Percentiles rank a stretch among this genome's conserved stretches.
These are phyloP conservation scores for Ctenicera cuprea DNA, from an alignment of 2,888 invertebrate species.

Conservation along the genomic window DNA sequence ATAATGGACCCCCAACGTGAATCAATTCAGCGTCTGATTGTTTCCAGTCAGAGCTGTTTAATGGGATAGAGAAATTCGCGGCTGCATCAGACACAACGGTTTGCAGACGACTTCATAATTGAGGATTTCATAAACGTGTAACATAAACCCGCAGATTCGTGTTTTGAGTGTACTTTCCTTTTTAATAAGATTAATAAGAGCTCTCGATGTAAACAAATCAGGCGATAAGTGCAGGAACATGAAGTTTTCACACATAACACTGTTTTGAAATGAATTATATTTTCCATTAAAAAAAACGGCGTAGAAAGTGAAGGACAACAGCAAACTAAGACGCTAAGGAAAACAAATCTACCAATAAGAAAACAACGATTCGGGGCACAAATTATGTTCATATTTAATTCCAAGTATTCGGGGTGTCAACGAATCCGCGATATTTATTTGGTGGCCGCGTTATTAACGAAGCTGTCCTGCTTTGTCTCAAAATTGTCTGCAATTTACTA, in stretches of 20 bases:
- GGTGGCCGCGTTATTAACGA: conserved; percentile 57
- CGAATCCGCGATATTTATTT: conserved; percentile 56
- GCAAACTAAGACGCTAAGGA: neutral
- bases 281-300: too few species aligned
- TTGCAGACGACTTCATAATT: conserved; percentile 68
- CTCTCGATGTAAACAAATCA: too few species aligned
- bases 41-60: conserved; percentile 72
- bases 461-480: conserved; percentile 54
- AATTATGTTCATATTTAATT: conserved; percentile 50
- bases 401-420: conserved; percentile 50
- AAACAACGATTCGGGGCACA: conserved; percentile 13
- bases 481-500: conserved; percentile 60
- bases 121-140: conserved; percentile 59
- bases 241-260: too few species aligned
- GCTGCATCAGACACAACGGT: conserved; percentile 67
- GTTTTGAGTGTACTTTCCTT: neutral
- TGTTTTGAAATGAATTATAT: too few species aligned
- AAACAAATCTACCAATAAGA: neutral
- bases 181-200: too few species aligned
- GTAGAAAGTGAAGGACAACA: neutral
- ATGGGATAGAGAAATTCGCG: conserved; percentile 65
- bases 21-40: conserved; percentile 73
- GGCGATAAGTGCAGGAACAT: too few species aligned
- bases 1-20: conserved; percentile 73
- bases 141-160: conserved; percentile 21